phyloP scores from a whole-genome alignment of 2,797 vertebrate species.

The Vespertilio murinus region DNA sequence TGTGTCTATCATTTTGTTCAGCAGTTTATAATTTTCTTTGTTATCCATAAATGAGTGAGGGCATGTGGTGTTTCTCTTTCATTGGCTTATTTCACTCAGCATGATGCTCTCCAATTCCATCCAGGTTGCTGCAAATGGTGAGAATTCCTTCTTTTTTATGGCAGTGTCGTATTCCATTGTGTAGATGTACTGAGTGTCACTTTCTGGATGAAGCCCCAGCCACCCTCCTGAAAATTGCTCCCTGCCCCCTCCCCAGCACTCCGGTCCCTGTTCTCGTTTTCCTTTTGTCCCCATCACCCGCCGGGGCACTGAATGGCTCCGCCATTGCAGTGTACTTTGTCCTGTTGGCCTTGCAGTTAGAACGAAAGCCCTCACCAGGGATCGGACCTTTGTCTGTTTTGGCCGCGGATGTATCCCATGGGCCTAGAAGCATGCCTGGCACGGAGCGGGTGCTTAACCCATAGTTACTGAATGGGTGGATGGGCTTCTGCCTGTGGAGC shows the following conservation, averaged over 20 bases:
- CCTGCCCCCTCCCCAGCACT: not conserved
- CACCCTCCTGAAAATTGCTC: not conserved
- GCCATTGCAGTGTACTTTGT: not conserved
- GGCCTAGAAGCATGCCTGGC: not conserved
- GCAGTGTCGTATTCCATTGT: too few species aligned
- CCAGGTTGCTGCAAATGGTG: too few species aligned
- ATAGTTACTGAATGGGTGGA: rapidly evolving
- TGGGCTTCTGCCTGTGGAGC: not conserved
- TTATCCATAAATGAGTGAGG: too few species aligned
- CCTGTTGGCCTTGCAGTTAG: not conserved
- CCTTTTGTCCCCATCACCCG: not conserved
- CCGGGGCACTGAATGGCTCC: not conserved
- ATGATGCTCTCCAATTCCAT: too few species aligned
- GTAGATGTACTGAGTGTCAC: too few species aligned
- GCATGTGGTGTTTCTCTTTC: too few species aligned
- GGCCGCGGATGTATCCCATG: not conserved
- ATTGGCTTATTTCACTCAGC: too few species aligned
- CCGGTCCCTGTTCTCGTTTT: not conserved
- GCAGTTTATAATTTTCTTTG: too few species aligned
- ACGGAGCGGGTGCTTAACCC: rapidly evolving
- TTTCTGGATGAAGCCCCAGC: not conserved
- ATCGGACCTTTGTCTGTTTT: not conserved
- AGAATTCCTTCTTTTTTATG: too few species aligned
- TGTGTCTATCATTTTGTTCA: too few species aligned
- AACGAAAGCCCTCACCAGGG: not conserved